phyloP scores from a whole-genome alignment of 2,113 vertebrate genomes.

The Columba livia region DNA sequence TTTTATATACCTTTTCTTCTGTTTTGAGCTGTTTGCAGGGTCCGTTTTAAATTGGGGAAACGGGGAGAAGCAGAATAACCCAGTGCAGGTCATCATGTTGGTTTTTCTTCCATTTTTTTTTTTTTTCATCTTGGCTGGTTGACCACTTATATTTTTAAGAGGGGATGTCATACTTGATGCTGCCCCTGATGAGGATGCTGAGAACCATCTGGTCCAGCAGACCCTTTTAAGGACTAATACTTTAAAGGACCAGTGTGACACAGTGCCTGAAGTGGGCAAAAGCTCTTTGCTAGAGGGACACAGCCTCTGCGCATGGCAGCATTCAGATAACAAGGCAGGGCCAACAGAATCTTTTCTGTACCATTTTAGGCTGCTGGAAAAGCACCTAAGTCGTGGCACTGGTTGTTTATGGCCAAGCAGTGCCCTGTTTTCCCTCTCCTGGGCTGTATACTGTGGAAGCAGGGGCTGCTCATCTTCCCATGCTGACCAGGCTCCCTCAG shows the following conservation, averaged over 20 bases:
- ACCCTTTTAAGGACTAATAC: not conserved
- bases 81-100: not conserved
- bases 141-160: not conserved
- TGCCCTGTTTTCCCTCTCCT: not conserved
- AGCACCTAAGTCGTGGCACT: accelerated
- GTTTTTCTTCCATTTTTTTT: too few species aligned
- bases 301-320: accelerated
- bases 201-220: not conserved
- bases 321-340: not conserved
- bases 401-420: not conserved
- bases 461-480: not conserved
- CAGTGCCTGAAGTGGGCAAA: not conserved
- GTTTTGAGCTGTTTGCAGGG: not conserved
- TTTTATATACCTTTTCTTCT: not conserved
- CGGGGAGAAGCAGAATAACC: not conserved
- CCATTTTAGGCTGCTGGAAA: not conserved
- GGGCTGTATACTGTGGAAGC: not conserved
- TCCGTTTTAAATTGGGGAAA: not conserved
- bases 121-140: not conserved
- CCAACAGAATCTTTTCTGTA: not conserved
- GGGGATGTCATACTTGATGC: not conserved
- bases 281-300: not conserved
- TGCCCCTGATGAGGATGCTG: not conserved
- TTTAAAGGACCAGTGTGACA: not conserved
- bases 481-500: not conserved